phyloP scores from a whole-genome alignment of 2,113 vertebrate species.

The Alethe diademata region DNA sequence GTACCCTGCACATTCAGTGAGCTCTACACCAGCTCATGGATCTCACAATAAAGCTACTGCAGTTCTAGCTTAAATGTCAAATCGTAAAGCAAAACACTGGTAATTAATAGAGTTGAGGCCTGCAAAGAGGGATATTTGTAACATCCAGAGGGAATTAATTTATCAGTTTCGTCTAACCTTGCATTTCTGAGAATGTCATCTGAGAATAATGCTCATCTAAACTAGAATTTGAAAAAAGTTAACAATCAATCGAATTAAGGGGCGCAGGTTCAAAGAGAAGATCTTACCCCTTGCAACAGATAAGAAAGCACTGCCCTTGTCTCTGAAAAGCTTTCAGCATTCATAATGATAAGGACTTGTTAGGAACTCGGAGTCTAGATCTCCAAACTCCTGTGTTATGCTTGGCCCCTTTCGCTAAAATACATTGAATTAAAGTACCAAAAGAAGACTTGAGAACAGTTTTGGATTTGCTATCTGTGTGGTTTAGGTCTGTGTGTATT shows the following conservation, averaged over 20 bases:
- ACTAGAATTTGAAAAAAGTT: constrained; percentile 2
- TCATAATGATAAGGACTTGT: background rate
- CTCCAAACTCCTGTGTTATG: accelerated
- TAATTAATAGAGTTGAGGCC: background rate
- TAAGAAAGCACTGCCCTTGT: background rate
- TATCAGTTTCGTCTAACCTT: constrained; percentile 11
- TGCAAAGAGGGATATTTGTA: background rate
- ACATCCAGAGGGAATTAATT: background rate
- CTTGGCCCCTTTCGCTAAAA: background rate
- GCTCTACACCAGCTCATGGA: background rate
- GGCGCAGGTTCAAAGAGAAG: background rate
- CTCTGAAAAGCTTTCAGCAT: background rate
- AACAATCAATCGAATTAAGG: background rate
- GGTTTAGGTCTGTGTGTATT: background rate
- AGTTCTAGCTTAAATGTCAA: background rate
- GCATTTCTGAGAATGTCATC: constrained; percentile 21
- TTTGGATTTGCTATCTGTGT: background rate
- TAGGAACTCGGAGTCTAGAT: background rate
- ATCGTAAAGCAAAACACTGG: background rate
- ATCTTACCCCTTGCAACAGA: background rate
- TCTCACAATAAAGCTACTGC: background rate
- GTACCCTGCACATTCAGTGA: background rate
- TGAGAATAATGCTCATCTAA: constrained; percentile 21
- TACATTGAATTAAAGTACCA: background rate
- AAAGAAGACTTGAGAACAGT: background rate